Evolutionary conservation across 2,888 invertebrate species (phyloP), one percentile per base, ranked within the genome.

Genomic region (Thelaira solivaga): DNA sequence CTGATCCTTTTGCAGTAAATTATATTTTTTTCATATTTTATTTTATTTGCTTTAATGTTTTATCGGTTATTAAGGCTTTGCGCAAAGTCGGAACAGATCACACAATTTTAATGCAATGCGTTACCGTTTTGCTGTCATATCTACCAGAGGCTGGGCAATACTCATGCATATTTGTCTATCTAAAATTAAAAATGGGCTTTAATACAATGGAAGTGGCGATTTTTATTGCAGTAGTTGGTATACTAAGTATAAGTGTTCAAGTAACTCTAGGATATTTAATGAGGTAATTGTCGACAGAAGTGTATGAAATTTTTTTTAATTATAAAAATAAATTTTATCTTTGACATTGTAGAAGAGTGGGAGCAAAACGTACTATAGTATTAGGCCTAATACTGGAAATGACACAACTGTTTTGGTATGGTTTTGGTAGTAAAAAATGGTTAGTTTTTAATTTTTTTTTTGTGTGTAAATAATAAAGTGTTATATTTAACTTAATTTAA

Each of bases 101-200:
- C 85, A 97, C 98, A 81, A 97, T 99, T 86, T 91, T 99, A 85
- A 95, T 99, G 93, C 92, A 99, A 85, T 98, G 99, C 90, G 94
- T 98, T 82, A 96, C 99, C 55, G 99, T 99, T 85, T 97, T 99
- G 89, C 92, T 99, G 72, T 98, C 98, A 20, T 99, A 99, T 90
- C 91, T 99, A 83, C 99, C 99, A 2, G 99, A 99, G 90, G 96
- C 96, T 41, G 99, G 99, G 82, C 98, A 99, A 91, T 99, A 99
- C 90, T 99, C 99, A 74, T 99, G 99, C 90, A 98, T 99, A 91
- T 99, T 99, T 91, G 99, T 99, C 85, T 99, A 99, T 90, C 92
- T 99, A 82, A 97, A 97, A 90, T 92, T 99, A 88, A 97, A 97
- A 85, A 97, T 99, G 95, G 97, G 96, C 82, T 99, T 99, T 90